phyloP scores from a whole-genome alignment of 2,888 invertebrate genomes.

The Melanostoma scalare region DNA sequence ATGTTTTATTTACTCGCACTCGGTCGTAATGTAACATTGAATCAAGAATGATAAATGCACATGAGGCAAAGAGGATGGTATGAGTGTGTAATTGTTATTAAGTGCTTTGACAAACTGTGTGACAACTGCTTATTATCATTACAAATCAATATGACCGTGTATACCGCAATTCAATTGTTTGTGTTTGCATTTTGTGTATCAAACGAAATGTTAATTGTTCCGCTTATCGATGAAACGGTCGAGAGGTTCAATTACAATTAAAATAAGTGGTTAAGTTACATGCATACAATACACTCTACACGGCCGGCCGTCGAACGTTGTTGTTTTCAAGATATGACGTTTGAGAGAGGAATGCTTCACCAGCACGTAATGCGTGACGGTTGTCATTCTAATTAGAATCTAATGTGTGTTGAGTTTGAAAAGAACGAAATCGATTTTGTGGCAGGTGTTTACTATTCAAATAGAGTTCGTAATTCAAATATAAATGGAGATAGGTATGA shows the following conservation, averaged over 20 bases:
- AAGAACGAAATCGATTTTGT: too few relatives aligned
- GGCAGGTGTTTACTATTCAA: too few relatives aligned
- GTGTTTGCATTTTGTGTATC: slow-evolving; percentile 38
- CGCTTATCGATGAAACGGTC: slow-evolving; percentile 51
- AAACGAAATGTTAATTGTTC: slow-evolving; percentile 62
- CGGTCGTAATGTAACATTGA: slow-evolving; percentile 23
- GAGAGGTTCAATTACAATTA: slow-evolving; percentile 71
- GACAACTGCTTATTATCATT: slow-evolving; percentile 68
- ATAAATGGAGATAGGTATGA: too few relatives aligned
- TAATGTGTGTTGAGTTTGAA: too few relatives aligned
- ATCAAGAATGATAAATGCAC: not conserved
- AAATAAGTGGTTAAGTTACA: slow-evolving; percentile 67
- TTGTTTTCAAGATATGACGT: too few relatives aligned
- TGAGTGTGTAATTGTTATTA: slow-evolving; percentile 61
- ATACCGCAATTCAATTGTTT: slow-evolving; percentile 44
- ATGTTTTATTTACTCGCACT: slow-evolving; percentile 66
- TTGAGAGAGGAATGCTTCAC: too few relatives aligned
- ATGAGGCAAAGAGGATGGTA: not conserved
- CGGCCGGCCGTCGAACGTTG: too few relatives aligned
- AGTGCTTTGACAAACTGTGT: slow-evolving; percentile 67
- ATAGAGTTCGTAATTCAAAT: too few relatives aligned
- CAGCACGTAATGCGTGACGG: too few relatives aligned
- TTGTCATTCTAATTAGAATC: too few relatives aligned
- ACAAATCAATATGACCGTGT: slow-evolving; percentile 67
- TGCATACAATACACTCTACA: slow-evolving; percentile 6